phyloP scores from a whole-genome alignment of 2,113 vertebrate genomes.

The Megaceryle maxima region DNA sequence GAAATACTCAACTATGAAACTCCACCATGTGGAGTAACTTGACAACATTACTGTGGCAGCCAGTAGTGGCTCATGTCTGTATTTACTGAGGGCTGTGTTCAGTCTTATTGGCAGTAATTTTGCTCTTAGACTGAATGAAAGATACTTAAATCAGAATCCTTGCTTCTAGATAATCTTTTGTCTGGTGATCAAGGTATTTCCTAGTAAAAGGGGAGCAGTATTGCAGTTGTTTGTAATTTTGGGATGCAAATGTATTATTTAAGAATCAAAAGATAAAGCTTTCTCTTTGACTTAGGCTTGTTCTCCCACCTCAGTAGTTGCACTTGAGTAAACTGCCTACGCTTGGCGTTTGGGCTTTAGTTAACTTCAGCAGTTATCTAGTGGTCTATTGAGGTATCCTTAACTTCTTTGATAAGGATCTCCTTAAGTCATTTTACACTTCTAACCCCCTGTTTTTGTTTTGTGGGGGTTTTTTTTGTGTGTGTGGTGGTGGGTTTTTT shows the following conservation, averaged over 20 bases:
- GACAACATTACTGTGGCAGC: background rate
- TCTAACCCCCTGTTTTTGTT: background rate
- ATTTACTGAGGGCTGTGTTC: background rate
- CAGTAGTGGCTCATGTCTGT: fast-evolving
- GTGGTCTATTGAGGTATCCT: too few species aligned
- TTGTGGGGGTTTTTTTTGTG: background rate
- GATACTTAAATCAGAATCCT: background rate
- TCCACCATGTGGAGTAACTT: background rate
- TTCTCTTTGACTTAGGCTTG: background rate
- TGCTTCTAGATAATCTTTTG: background rate
- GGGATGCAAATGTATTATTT: background rate
- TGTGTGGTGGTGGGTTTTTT: background rate
- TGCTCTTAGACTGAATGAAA: background rate
- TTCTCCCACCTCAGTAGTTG: background rate
- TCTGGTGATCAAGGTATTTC: background rate
- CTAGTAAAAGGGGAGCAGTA: background rate
- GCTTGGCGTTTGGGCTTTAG: background rate
- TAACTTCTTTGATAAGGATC: background rate
- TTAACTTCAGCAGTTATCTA: background rate
- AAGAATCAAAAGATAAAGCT: background rate
- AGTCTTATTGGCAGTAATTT: background rate
- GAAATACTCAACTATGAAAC: background rate
- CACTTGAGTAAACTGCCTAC: fast-evolving
- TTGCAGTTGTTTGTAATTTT: background rate
- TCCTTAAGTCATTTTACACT: background rate